phyloP scores from a whole-genome alignment of 2,113 vertebrate genomes.

The Chaetorhynchus papuensis region DNA sequence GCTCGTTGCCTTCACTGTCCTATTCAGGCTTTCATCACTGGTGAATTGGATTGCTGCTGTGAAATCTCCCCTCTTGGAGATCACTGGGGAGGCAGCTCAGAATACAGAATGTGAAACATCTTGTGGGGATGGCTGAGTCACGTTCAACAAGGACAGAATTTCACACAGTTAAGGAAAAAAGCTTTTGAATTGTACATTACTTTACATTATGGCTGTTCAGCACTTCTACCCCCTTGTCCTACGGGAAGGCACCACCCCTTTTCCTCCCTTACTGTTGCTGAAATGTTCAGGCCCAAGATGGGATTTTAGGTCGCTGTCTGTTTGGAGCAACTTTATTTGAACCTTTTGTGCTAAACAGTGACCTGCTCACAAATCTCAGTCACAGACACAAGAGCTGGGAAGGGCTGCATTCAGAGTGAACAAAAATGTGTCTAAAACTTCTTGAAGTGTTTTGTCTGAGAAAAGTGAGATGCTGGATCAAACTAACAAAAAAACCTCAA shows the following conservation, averaged over 20 bases:
- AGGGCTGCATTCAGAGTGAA: background rate
- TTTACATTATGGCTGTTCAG: rapidly evolving
- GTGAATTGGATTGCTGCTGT: conserved; percentile 23
- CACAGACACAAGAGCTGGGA: background rate
- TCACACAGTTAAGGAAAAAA: background rate
- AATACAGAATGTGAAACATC: background rate
- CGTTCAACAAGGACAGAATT: background rate
- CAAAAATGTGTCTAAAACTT: background rate
- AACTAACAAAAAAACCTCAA: background rate
- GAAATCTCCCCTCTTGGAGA: background rate
- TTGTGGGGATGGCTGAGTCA: background rate
- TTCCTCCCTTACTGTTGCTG: background rate
- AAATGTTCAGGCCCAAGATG: background rate
- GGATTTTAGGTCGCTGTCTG: background rate
- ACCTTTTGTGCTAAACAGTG: background rate
- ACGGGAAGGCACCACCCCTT: background rate
- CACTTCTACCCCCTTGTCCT: background rate
- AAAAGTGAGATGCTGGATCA: background rate
- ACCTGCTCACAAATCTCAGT: background rate
- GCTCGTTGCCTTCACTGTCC: background rate
- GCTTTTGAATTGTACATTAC: background rate
- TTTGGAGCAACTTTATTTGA: background rate
- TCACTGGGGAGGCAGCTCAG: background rate
- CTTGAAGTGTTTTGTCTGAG: background rate
- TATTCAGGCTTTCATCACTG: background rate